phyloP scores from a whole-genome alignment of 1,140 invertebrate species.

The Papilio polyxenes region DNA sequence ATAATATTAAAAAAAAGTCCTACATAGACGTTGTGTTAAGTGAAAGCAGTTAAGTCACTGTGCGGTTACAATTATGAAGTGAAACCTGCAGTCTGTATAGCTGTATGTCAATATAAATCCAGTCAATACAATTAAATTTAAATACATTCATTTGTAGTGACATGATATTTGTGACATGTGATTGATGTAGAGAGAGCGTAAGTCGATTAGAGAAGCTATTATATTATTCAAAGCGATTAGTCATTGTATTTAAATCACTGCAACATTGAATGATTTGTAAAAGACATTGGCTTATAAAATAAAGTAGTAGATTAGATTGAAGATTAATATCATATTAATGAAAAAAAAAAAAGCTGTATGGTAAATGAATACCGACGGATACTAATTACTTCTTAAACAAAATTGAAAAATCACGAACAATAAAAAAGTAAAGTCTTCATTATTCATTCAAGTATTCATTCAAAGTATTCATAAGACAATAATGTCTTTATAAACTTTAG shows the following conservation, averaged over 20 bases:
- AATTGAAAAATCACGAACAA: no score
- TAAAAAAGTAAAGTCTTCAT: no score
- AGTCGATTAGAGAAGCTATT: conserved; percentile 1
- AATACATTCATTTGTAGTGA: not conserved
- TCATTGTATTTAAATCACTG: not conserved
- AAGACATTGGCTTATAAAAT: not conserved
- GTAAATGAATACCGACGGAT: no score
- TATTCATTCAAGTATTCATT: no score
- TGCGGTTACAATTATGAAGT: not conserved
- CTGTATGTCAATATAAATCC: not conserved
- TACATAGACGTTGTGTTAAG: no score
- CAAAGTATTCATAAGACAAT: no score
- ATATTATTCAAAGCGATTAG: not conserved
- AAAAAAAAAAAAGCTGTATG: no score
- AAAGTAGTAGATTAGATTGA: not conserved
- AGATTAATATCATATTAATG: no score
- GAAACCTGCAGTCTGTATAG: not conserved
- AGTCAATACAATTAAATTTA: not conserved
- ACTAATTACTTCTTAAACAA: no score
- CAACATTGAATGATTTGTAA: not conserved
- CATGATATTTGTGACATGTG: not conserved
- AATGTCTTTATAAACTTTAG: no score
- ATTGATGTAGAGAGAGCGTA: conserved; percentile 11
- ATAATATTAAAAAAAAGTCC: no score
- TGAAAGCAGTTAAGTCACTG: no score